Evolutionary conservation across 2,113 vertebrate genomes (phyloP).

Genomic region (Pollimyrus isidori): DNA sequence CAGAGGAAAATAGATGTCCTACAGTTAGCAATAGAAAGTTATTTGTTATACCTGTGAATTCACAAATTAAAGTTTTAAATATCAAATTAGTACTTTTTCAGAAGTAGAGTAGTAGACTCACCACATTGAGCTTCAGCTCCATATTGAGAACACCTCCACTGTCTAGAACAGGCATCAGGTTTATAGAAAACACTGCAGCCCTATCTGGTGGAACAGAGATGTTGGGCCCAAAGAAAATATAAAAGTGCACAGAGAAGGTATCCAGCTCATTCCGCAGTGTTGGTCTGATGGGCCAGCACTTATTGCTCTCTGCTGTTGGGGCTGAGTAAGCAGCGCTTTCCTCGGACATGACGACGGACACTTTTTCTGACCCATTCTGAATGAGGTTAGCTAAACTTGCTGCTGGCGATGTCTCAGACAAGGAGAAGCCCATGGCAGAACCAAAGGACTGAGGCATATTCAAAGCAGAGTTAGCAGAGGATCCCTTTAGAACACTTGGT

Average conservation of each 20-base stretch:
- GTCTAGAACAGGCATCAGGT: slow-evolving; percentile 88
- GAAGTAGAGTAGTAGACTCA: slow-evolving; percentile 52
- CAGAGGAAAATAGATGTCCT: neutral
- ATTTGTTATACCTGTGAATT: neutral
- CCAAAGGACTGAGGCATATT: slow-evolving; percentile 97
- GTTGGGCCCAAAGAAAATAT: slow-evolving; percentile 94
- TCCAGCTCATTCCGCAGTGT: slow-evolving; percentile 94
- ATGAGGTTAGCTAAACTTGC: slow-evolving; percentile 47
- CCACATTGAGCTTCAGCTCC: slow-evolving; percentile 88
- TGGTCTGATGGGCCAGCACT: slow-evolving; percentile 88
- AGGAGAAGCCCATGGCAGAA: slow-evolving; percentile 62
- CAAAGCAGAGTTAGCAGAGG: slow-evolving; percentile 69
- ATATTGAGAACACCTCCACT: slow-evolving; percentile 90
- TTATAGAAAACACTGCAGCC: slow-evolving; percentile 83
- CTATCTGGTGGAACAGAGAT: slow-evolving; percentile 80
- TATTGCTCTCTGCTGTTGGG: slow-evolving; percentile 46
- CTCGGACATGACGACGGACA: slow-evolving; percentile 37
- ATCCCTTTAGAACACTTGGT: slow-evolving; percentile 64
- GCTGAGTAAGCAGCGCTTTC: slow-evolving; percentile 54
- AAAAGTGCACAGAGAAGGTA: slow-evolving; percentile 97
- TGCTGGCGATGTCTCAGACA: slow-evolving; percentile 60
- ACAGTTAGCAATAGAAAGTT: neutral
- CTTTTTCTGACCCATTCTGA: slow-evolving; percentile 47
- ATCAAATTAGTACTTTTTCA: neutral
- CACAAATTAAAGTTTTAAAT: neutral